Evolutionary conservation across 1,140 invertebrate genomes (phyloP).

Genomic region (Drosophila ironensis): DNA sequence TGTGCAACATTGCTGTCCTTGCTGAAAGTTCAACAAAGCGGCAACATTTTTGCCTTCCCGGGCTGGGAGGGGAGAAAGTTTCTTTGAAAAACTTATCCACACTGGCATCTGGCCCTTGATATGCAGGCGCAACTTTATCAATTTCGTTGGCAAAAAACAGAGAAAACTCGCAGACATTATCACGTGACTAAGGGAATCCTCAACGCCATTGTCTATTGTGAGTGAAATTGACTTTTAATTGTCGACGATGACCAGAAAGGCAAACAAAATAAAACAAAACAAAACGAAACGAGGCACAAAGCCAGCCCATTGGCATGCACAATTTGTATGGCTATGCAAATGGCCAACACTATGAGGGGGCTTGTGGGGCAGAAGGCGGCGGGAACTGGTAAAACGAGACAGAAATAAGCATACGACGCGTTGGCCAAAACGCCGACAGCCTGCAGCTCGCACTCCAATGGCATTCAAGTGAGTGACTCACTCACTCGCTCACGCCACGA

Average conservation of each 20-base stretch:
- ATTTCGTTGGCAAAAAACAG: slow-evolving; percentile 5
- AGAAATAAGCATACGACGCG: slow-evolving; percentile 56
- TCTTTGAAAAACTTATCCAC: slow-evolving; percentile 16
- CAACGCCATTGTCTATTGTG: slow-evolving; percentile 33
- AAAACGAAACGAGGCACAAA: slow-evolving; percentile 27
- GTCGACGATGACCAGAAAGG: slow-evolving; percentile 44
- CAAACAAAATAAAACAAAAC: slow-evolving; percentile 11
- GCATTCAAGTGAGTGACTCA: slow-evolving; percentile 50
- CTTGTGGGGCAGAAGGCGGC: neutral
- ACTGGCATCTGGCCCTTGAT: slow-evolving; percentile 15
- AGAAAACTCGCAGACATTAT: slow-evolving; percentile 11
- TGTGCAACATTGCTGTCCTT: slow-evolving; percentile 26
- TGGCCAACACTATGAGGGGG: slow-evolving; percentile 31
- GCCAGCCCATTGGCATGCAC: slow-evolving; percentile 53
- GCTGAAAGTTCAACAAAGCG: slow-evolving; percentile 25
- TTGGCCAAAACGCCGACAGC: slow-evolving; percentile 45
- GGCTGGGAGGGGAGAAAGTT: slow-evolving; percentile 5
- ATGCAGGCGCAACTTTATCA: slow-evolving; percentile 20
- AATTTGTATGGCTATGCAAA: slow-evolving; percentile 59
- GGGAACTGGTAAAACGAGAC: neutral
- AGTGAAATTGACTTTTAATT: slow-evolving; percentile 75
- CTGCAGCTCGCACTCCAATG: slow-evolving; percentile 7
- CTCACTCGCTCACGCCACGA: slow-evolving; percentile 3
- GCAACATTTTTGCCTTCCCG: slow-evolving; percentile 5
- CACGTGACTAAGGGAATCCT: slow-evolving; percentile 39